Evolutionary conservation across 2,797 vertebrate species (phyloP).

Genomic region (Gymnodraco acuticeps): DNA sequence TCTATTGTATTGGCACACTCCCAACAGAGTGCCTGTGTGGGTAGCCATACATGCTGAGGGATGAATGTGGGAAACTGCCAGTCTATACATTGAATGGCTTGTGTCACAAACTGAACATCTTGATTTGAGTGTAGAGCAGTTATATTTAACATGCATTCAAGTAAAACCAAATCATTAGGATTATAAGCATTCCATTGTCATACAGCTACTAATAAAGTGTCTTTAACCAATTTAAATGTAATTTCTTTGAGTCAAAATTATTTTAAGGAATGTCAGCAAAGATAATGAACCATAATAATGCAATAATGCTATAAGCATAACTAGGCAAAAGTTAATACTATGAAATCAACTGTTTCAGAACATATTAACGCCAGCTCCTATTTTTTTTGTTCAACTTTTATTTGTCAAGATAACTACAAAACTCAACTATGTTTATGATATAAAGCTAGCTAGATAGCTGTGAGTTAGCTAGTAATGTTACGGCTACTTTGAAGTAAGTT

Average conservation of each 20-base stretch:
- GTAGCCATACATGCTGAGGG: conserved; percentile 63
- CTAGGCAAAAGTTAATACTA: too few species aligned
- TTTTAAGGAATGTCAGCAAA: neutral
- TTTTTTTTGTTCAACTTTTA: too few species aligned
- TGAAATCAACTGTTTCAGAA: neutral
- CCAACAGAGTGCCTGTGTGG: conserved; percentile 66
- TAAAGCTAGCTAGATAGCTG: neutral
- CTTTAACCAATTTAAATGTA: neutral
- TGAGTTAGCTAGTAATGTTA: neutral
- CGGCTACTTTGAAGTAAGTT: neutral
- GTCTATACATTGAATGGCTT: conserved; percentile 35
- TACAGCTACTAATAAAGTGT: neutral
- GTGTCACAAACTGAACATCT: conserved; percentile 8
- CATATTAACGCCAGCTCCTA: neutral
- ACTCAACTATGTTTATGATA: neutral
- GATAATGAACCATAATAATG: too few species aligned
- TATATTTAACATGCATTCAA: neutral
- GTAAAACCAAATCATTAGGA: conserved; percentile 3
- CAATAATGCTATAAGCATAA: too few species aligned
- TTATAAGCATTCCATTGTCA: neutral
- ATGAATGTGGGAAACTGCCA: conserved; percentile 50
- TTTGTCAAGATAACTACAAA: neutral
- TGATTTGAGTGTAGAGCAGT: conserved; percentile 16
- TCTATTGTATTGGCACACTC: conserved; percentile 74
- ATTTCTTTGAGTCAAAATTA: neutral